Evolutionary conservation across 2,888 invertebrate genomes (phyloP).

Genomic region (Drosophila paramelanica): DNA sequence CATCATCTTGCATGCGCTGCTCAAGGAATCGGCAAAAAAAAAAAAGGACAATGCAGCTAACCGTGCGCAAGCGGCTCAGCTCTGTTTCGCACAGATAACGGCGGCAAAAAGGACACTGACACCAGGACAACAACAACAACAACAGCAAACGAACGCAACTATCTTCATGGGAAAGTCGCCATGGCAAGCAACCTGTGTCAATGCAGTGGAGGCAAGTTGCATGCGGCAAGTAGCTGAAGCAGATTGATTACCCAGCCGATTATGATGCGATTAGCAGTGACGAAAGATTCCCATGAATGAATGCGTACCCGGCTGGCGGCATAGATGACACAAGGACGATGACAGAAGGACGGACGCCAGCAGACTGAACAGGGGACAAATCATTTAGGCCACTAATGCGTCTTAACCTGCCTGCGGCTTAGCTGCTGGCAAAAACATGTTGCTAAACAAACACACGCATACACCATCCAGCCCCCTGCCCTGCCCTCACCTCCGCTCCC

Average conservation of each 20-base stretch:
- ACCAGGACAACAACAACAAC: conserved; percentile 12
- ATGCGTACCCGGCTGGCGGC: conserved; percentile 21
- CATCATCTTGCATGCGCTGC: conserved; percentile 69
- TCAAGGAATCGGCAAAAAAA: conserved; percentile 41
- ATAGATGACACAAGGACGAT: conserved; percentile 56
- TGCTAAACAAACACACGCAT: conserved; percentile 29
- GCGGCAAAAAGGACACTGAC: conserved; percentile 81
- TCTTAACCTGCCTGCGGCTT: conserved; percentile 49
- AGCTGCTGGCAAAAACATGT: conserved; percentile 65
- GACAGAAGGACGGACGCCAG: not conserved
- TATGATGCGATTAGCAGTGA: conserved; percentile 58
- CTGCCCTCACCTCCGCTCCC: not conserved
- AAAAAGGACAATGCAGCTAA: conserved; percentile 81
- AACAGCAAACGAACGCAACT: not conserved
- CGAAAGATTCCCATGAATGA: conserved; percentile 67
- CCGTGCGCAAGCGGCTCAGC: conserved; percentile 83
- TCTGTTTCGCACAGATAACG: conserved; percentile 72
- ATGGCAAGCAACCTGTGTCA: conserved; percentile 71
- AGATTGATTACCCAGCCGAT: conserved; percentile 76
- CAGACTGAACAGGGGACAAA: conserved; percentile 23
- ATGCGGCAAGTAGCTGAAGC: conserved; percentile 29
- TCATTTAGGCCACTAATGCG: conserved; percentile 49
- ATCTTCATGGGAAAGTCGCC: too few relatives aligned
- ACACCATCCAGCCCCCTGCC: not conserved
- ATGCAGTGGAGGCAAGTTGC: conserved; percentile 73